Evolutionary conservation across 2,113 vertebrate genomes (phyloP).

Genomic region (Gracilinanus agilis): DNA sequence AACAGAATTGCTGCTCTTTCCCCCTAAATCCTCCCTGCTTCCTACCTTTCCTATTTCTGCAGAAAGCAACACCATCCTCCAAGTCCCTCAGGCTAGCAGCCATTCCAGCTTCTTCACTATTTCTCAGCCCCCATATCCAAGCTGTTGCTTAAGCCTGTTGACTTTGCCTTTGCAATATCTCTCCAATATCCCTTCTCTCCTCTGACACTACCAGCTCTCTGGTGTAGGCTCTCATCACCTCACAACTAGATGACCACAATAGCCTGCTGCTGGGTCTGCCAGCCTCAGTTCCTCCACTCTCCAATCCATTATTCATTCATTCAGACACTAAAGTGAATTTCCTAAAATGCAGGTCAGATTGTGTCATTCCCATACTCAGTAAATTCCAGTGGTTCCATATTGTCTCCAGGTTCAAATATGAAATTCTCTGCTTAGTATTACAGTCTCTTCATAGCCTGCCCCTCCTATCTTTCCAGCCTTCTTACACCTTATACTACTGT

Average conservation of each 20-base stretch:
- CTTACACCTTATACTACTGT: not conserved
- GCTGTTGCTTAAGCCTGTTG: not conserved
- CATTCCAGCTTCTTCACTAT: not conserved
- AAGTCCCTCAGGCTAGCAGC: not conserved
- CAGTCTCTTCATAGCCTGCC: not conserved
- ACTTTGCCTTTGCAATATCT: not conserved
- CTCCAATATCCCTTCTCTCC: not conserved
- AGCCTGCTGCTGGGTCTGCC: not conserved
- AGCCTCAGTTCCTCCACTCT: not conserved
- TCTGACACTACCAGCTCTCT: not conserved
- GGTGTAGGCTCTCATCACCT: not conserved
- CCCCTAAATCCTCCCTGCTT: not conserved
- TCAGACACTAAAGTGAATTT: not conserved
- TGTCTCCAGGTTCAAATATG: not conserved
- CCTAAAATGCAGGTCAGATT: not conserved
- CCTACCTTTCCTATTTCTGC: not conserved
- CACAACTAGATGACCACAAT: not conserved
- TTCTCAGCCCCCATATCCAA: not conserved
- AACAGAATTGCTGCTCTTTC: not conserved
- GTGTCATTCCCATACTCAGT: not conserved
- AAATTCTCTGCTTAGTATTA: not conserved
- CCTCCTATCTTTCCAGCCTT: not conserved
- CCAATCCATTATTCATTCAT: not conserved
- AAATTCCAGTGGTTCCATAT: not conserved
- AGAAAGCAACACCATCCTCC: not conserved